These are phyloP conservation scores for Leptopilina boulardi DNA, from an alignment of 1,140 invertebrate genomes.

Conservation along the genomic window DNA sequence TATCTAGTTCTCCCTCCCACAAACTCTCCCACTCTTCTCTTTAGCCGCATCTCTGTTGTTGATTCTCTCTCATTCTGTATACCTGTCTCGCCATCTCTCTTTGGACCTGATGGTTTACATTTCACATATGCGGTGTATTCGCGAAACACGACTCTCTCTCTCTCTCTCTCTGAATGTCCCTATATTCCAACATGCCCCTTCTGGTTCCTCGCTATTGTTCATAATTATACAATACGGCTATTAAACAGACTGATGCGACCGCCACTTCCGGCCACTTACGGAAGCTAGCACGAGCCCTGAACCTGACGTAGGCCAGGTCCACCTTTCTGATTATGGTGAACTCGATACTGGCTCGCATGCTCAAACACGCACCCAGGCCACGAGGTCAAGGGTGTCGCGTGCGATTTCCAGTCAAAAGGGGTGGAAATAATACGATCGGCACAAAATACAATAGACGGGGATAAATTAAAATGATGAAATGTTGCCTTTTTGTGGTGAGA, in stretches of 20 bases:
- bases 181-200: slow-evolving; percentile 45
- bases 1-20: slow-evolving; percentile 10
- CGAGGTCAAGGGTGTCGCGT: slow-evolving; percentile 33
- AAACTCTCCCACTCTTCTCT: slow-evolving; percentile 35
- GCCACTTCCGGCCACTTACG: slow-evolving; percentile 73
- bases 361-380: slow-evolving; percentile 13
- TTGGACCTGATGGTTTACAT: slow-evolving; percentile 57
- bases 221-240: slow-evolving; percentile 77
- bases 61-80: slow-evolving; percentile 43
- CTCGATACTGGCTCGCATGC: neutral
- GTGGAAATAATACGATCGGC: neutral
- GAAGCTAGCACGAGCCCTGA: slow-evolving; percentile 64
- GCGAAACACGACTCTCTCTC: slow-evolving; percentile 54
- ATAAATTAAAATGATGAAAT: neutral
- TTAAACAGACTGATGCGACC: slow-evolving; percentile 76
- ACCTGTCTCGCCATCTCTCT: slow-evolving; percentile 48
- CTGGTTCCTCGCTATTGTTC: slow-evolving; percentile 71
- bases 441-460: neutral
- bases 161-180: no score
- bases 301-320: slow-evolving; percentile 36
- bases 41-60: slow-evolving; percentile 44
- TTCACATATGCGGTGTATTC: slow-evolving; percentile 60
- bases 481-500: neutral
- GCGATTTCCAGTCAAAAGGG: slow-evolving; percentile 19
- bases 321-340: slow-evolving; percentile 21